Evolutionary conservation across 2,113 vertebrate genomes (phyloP).

Genomic region (Dicrurus megarhynchus): DNA sequence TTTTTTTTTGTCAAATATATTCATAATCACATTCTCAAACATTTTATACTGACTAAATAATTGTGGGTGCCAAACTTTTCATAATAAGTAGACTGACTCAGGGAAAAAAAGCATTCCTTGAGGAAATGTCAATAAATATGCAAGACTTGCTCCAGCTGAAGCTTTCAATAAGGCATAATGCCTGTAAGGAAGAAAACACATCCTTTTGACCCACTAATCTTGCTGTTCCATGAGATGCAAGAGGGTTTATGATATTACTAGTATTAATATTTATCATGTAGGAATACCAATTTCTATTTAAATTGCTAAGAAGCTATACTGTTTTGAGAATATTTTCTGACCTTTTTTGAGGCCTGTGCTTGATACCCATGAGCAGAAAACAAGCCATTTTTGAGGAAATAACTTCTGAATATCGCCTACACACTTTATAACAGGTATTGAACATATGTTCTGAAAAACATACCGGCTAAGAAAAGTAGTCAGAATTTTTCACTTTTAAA

Average conservation of each 20-base stretch:
- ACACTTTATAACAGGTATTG: neutral
- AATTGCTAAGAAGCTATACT: constrained; percentile 49
- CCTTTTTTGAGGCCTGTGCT: neutral
- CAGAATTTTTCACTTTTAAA: neutral
- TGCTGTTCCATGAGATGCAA: neutral
- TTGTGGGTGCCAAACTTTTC: neutral
- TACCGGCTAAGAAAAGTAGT: neutral
- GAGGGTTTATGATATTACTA: neutral
- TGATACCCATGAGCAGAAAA: neutral
- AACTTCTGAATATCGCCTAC: neutral
- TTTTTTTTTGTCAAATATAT: neutral
- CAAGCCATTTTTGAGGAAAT: neutral
- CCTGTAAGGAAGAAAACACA: neutral
- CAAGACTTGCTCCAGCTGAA: neutral
- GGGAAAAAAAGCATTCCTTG: neutral
- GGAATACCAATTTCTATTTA: constrained; percentile 7
- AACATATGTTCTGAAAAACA: neutral
- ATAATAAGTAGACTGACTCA: neutral
- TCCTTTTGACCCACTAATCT: constrained; percentile 9
- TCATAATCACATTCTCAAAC: neutral
- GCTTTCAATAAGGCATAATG: neutral
- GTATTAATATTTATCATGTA: constrained; percentile 48
- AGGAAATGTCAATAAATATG: constrained; percentile 4
- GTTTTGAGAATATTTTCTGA: neutral
- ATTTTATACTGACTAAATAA: neutral